These are phyloP conservation scores for Spilogale gracilis DNA, from an alignment of 2,113 vertebrate genomes.

Conservation along the genomic window DNA sequence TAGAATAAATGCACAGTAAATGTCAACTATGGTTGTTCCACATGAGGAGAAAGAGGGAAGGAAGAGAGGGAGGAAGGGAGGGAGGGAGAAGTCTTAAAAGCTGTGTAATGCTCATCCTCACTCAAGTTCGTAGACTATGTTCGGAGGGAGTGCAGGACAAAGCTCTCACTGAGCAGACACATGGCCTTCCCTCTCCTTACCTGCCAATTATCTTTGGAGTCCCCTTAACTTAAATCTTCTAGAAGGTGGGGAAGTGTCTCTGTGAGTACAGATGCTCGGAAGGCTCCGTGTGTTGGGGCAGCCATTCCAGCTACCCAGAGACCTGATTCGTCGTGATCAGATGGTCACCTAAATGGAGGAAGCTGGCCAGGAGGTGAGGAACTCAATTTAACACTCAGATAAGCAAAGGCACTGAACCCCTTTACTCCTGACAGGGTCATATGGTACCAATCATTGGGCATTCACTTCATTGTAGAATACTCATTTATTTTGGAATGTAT, in stretches of 20 bases:
- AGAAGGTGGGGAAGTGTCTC: not conserved
- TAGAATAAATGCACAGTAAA: not conserved
- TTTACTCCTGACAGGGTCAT: not conserved
- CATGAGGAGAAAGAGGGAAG: not conserved
- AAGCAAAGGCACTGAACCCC: not conserved
- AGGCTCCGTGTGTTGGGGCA: not conserved
- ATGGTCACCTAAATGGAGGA: not conserved
- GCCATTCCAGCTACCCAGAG: accelerated
- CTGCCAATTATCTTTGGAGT: not conserved
- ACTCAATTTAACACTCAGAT: not conserved
- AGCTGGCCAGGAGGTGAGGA: not conserved
- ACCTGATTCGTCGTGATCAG: not conserved
- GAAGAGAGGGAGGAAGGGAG: not conserved
- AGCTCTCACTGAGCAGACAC: not conserved
- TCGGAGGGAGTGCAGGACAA: not conserved
- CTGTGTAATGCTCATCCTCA: not conserved
- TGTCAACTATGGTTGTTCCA: not conserved
- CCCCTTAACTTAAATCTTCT: not conserved
- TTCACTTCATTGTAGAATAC: not conserved
- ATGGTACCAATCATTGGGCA: not conserved
- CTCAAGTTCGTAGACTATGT: not conserved
- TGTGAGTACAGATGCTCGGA: not conserved
- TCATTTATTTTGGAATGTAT: not conserved
- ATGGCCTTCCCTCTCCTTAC: not conserved
- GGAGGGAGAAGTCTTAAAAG: not conserved